Conservation (phyloP, 2,797 vertebrate genomes). For the Micrastur ruficollis region DNA sequence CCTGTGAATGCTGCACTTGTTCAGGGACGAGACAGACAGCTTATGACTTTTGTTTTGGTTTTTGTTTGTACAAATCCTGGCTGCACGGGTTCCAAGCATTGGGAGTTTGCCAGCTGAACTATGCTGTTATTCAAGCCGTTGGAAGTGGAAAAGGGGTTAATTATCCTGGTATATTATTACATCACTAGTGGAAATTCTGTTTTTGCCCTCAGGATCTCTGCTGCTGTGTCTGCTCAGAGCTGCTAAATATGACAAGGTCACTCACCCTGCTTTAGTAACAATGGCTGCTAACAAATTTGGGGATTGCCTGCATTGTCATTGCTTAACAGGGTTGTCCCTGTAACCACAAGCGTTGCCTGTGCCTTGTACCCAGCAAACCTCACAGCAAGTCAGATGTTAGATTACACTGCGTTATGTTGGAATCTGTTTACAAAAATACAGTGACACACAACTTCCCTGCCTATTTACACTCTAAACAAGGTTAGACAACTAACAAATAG, state of each 20-base stretch:
- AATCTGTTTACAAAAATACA: not conserved
- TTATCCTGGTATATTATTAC: conserved; percentile 64
- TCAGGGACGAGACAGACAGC: conserved; percentile 63
- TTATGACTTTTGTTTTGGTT: conserved; percentile 71
- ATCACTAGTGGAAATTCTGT: conserved; percentile 67
- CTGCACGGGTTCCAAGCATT: conserved; percentile 14
- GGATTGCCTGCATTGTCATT: conserved; percentile 56
- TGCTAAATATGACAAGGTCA: conserved; percentile 68
- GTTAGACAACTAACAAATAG: not conserved
- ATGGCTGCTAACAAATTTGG: conserved; percentile 55
- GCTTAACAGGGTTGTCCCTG: conserved; percentile 19
- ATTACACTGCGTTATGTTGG: not conserved
- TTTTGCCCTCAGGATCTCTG: conserved; percentile 63
- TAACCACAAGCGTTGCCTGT: conserved; percentile 16
- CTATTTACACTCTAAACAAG: not conserved
- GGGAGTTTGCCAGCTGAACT: conserved; percentile 24
- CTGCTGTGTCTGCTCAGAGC: conserved; percentile 50
- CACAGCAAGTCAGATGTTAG: not conserved
- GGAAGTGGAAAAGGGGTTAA: conserved; percentile 48
- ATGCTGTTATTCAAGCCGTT: conserved; percentile 6
- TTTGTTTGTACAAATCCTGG: conserved; percentile 76
- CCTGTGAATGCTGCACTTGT: conserved; percentile 79
- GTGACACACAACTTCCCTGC: not conserved
- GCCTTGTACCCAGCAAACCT: not conserved
- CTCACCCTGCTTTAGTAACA: conserved; percentile 65